Evolutionary conservation across 1,140 invertebrate species (phyloP), one percentile per base, ranked within the genome.

Genomic region (Aethina tumida): DNA sequence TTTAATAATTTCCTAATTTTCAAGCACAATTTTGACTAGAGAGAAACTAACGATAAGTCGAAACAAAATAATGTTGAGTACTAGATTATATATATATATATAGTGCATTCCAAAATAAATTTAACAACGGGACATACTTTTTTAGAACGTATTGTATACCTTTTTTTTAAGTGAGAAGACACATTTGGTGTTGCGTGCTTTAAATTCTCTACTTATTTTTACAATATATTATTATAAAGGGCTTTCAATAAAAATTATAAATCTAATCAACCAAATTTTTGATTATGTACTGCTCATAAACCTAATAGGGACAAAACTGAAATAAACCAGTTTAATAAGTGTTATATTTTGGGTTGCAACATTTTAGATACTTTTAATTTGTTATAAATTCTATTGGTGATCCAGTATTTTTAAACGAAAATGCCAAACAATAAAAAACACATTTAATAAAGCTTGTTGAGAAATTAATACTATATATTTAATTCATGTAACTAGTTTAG

Each of bases 151-250:
- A 33, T 26, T 25, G 21, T 12, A 16, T 33, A 19, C 9, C 12
- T 29, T 39, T 34, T 32, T 32, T 41, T 36, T 17, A 34, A 40
- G 28, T 19, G 18, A 56, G 55, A 59, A 59, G 55, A 59, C 55
- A 59, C 55, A 55, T 56, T 50, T 57, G 56, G 51, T 57, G 50
- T 51, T 49, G 26, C 42, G 37, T 37, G 40, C 31, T 39, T 31
- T 8, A 35, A 25, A 6, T 3, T 9, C 16, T 33, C 4, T n/a
- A 18, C n/a, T 19, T 6, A 26, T 10, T 26, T n/a, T n/a, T n/a
- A n/a, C n/a, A n/a, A n/a, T n/a, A n/a, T n/a, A n/a, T n/a, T n/a
- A n/a, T n/a, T n/a, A n/a, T n/a, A n/a, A n/a, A n/a, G n/a, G n/a
- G n/a, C n/a, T n/a, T n/a, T n/a, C n/a, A n/a, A n/a, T n/a, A n/a